A percentile compares a stretch with the other conserved stretches of the same genome.
These are phyloP conservation scores for Podilymbus podiceps DNA, from an alignment of 2,113 vertebrate genomes.

Conservation along the genomic window DNA sequence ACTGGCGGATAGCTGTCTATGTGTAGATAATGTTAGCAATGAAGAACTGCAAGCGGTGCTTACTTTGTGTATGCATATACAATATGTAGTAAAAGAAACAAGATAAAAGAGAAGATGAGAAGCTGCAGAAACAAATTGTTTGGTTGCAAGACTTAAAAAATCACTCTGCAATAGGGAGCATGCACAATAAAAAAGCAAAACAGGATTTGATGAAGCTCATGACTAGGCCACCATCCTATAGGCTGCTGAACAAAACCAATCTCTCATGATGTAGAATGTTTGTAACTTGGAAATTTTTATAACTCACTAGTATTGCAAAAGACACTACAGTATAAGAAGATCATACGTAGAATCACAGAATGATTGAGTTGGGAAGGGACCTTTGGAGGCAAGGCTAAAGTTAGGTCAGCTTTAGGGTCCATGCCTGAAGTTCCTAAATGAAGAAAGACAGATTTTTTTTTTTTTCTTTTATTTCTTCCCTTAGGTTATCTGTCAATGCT, in stretches of 20 bases:
- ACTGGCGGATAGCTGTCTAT: background rate
- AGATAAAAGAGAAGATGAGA: background rate
- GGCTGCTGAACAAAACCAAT: background rate
- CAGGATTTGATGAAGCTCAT: background rate
- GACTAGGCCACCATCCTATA: background rate
- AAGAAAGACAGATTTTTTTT: background rate
- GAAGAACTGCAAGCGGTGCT: background rate
- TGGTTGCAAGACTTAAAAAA: background rate
- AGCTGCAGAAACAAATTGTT: background rate
- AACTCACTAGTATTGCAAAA: background rate
- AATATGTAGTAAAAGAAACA: background rate
- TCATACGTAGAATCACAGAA: background rate
- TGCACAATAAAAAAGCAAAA: background rate
- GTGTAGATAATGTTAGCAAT: background rate
- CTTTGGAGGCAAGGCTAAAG: background rate
- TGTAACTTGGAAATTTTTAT: background rate
- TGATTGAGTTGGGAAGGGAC: background rate
- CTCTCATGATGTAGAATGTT: background rate
- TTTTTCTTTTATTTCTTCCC: background rate
- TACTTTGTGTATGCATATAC: background rate
- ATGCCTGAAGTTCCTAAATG: background rate
- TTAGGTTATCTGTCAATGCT: background rate
- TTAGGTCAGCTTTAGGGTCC: background rate
- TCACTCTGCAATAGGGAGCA: background rate
- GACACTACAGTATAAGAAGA: background rate